These are phyloP conservation scores for Psittacula derbiana DNA, from an alignment of 2,797 vertebrate species.

Conservation along the genomic window DNA sequence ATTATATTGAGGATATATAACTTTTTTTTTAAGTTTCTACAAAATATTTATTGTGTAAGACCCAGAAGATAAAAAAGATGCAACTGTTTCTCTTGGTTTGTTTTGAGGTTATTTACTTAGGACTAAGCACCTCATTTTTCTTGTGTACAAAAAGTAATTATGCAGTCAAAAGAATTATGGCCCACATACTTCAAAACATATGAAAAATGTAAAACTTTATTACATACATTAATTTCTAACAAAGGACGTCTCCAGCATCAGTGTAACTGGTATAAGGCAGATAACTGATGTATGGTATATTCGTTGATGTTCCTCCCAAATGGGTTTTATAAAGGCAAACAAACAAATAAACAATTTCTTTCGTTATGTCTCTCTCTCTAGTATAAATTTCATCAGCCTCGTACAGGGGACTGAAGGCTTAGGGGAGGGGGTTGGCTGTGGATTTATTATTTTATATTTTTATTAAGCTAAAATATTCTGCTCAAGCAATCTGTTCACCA, in stretches of 20 bases:
- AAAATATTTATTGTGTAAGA: constrained; percentile 75
- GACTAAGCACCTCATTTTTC: constrained; percentile 82
- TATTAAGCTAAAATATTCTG: constrained; percentile 46
- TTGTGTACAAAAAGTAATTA: constrained; percentile 84
- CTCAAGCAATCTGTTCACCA: not conserved
- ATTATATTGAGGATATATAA: constrained; percentile 24
- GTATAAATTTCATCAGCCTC: constrained; percentile 74
- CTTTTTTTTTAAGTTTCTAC: constrained; percentile 60
- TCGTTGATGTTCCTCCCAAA: constrained; percentile 76
- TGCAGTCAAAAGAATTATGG: constrained; percentile 82
- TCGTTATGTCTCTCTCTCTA: constrained; percentile 66
- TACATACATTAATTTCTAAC: constrained; percentile 83
- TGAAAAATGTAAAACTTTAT: constrained; percentile 88
- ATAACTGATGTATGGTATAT: constrained; percentile 78
- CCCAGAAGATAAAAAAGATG: constrained; percentile 74
- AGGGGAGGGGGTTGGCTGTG: not conserved
- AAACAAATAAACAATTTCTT: constrained; percentile 84
- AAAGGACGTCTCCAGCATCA: constrained; percentile 76
- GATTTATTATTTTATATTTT: not conserved
- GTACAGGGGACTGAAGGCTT: constrained; percentile 26
- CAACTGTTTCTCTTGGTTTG: constrained; percentile 78
- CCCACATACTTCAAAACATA: constrained; percentile 82
- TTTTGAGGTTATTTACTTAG: constrained; percentile 82
- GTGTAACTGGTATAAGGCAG: constrained; percentile 73
- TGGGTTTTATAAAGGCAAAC: constrained; percentile 80